phyloP scores from a whole-genome alignment of 2,888 invertebrate genomes.

The Poecilobothrus nobilitatus region DNA sequence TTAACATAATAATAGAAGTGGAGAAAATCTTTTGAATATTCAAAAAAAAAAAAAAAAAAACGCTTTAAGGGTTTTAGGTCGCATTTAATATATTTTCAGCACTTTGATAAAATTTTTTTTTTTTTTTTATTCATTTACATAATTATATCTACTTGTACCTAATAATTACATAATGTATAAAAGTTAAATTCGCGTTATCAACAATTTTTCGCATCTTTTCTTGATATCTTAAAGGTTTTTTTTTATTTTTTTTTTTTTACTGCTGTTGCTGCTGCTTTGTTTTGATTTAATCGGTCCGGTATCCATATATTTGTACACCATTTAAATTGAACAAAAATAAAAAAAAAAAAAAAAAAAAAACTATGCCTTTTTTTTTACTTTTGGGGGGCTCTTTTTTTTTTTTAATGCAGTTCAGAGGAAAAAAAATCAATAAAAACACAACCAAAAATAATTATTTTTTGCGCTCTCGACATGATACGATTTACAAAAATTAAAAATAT shows the following conservation, averaged over 20 bases:
- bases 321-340: too few species aligned
- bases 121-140: neutral
- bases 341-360: too few species aligned
- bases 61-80: conserved; percentile 1
- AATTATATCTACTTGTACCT: conserved; percentile 6
- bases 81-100: conserved; percentile 1
- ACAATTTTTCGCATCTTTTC: neutral
- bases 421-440: too few species aligned
- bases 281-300: too few species aligned
- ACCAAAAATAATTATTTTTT: too few species aligned
- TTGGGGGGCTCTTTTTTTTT: too few species aligned
- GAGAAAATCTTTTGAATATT: neutral
- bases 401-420: too few species aligned
- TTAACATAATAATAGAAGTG: neutral
- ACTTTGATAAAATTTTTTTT: neutral
- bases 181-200: conserved; percentile 6
- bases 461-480: neutral
- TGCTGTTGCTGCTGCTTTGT: too few species aligned
- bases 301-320: too few species aligned
- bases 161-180: conserved; percentile 3
- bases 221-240: too few species aligned
- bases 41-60: neutral
- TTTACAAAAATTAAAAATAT: conserved; percentile 3
- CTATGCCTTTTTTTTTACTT: too few species aligned
- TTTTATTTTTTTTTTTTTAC: too few species aligned